Evolutionary conservation across 1,140 invertebrate species (phyloP).

Genomic region (Olivierus martensii): DNA sequence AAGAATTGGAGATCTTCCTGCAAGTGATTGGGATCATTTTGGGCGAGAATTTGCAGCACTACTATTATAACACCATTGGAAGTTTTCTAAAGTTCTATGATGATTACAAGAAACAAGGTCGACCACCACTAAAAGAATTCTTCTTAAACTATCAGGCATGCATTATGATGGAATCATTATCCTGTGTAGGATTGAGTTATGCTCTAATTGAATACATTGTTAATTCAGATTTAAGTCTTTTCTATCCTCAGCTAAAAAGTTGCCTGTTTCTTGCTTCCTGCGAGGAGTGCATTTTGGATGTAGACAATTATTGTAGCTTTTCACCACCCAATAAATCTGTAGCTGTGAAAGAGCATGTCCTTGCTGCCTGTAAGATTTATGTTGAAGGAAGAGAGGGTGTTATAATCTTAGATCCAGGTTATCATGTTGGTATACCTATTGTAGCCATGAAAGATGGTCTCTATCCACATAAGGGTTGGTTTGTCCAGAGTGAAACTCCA

Average conservation of each 20-base stretch:
- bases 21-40: slow-evolving; percentile 56
- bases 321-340: slow-evolving; percentile 24
- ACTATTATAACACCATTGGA: slow-evolving; percentile 72
- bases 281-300: slow-evolving; percentile 48
- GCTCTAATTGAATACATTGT: slow-evolving; percentile 47
- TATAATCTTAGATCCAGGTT: slow-evolving; percentile 72
- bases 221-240: slow-evolving; percentile 37
- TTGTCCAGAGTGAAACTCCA: slow-evolving; percentile 57
- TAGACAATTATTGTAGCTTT: slow-evolving; percentile 18
- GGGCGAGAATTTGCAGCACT: slow-evolving; percentile 50
- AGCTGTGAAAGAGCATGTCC: slow-evolving; percentile 72
- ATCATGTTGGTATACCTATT: slow-evolving; percentile 68
- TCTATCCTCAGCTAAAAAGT: slow-evolving; percentile 45
- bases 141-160: slow-evolving; percentile 57
- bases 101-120: slow-evolving; percentile 33
- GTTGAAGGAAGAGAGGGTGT: slow-evolving; percentile 55
- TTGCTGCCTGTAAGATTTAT: slow-evolving; percentile 58
- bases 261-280: slow-evolving; percentile 56
- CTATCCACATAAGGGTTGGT: slow-evolving; percentile 80
- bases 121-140: slow-evolving; percentile 45
- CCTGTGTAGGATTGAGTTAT: slow-evolving; percentile 72
- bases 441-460: slow-evolving; percentile 69
- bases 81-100: slow-evolving; percentile 46
- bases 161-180: slow-evolving; percentile 60
- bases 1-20: slow-evolving; percentile 49